phyloP scores from a whole-genome alignment of 2,797 vertebrate genomes.

The Cyclopterus lumpus region DNA sequence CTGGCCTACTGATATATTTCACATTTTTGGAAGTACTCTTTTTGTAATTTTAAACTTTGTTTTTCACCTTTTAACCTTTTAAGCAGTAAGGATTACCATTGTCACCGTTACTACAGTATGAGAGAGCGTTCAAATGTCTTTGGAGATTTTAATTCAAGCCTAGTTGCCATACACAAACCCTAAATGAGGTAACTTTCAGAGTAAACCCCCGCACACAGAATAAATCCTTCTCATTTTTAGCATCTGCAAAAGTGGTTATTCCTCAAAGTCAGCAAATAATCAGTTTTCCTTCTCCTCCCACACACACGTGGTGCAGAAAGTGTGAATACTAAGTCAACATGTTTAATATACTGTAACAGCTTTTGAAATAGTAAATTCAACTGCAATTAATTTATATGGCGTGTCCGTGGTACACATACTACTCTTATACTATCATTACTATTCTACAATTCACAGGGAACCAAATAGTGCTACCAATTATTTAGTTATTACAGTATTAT shows the following conservation, averaged over 20 bases:
- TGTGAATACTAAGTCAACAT: slow-evolving; percentile 34
- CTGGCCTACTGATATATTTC: not conserved
- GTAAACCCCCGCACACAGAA: slow-evolving; percentile 45
- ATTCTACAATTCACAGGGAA: not conserved
- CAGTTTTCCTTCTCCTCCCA: slow-evolving; percentile 58
- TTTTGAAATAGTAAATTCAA: not conserved
- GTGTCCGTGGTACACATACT: not conserved
- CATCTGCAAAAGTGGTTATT: slow-evolving; percentile 68
- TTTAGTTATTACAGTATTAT: not conserved
- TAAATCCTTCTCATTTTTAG: slow-evolving; percentile 51
- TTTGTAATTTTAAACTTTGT: not conserved
- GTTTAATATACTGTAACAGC: not conserved
- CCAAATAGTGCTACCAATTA: not conserved
- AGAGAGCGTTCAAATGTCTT: slow-evolving; percentile 7
- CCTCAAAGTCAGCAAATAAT: slow-evolving; percentile 49
- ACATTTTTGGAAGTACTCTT: not conserved
- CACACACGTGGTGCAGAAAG: slow-evolving; percentile 42
- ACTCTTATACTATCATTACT: not conserved
- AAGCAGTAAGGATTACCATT: not conserved
- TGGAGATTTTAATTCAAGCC: slow-evolving; percentile 22
- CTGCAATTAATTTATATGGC: not conserved
- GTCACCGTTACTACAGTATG: not conserved
- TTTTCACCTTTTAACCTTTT: slow-evolving; percentile 6
- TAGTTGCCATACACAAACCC: slow-evolving; percentile 44
- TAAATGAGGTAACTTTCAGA: slow-evolving; percentile 66